Evolutionary conservation across 92 coral and sea anemone genomes (phyloP), one percentile per base, ranked within the genome.

Genomic region (Epizoanthus fatuus): DNA sequence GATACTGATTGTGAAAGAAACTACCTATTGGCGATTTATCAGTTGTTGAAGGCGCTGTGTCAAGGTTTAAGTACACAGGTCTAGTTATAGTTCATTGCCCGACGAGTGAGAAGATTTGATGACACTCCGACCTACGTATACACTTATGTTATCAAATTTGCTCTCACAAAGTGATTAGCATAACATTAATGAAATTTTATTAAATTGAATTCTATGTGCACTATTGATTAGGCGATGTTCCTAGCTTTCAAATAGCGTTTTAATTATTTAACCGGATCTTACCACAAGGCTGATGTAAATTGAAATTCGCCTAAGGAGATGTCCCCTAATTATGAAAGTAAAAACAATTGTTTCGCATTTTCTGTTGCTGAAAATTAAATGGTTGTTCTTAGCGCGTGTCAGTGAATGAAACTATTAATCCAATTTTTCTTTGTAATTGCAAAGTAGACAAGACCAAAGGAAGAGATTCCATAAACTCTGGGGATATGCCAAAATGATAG

Each of bases 251-350:
- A 94, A 94, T 94, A 86, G 98, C 93, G 83, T 90, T 94, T 94
- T 92, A 94, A 94, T 94, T 93, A 94, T 94, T 94, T 90, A 90
- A 87, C 98, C 98, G 98, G 98, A 94, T 92, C 86, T 69, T 53
- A 85, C 95, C 98, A 72, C 98, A 87, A 88, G 84, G 82, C 87
- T 93, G 92, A 66, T 85, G 95, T 85, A 92, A 94, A 94, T 94
- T 90, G 91, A 84, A 89, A 87, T 90, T 90, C 76, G 92, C 98
- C 98, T 84, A 80, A 75, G 93, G 98, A 87, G 89, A 82, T 88
- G 84, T 83, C 55, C 79, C 86, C 95, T 94, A 94, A 94, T 94
- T 92, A 92, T 86, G 86, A 84, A 94, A 67, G 91, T 86, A 72
- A 81, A 92, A 92, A 81, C 91, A 90, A 90, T 93, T 87, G 94